Evolutionary conservation across 2,888 invertebrate species (phyloP), one percentile per base, ranked within the genome.

Genomic region (Drosophila sordidula): DNA sequence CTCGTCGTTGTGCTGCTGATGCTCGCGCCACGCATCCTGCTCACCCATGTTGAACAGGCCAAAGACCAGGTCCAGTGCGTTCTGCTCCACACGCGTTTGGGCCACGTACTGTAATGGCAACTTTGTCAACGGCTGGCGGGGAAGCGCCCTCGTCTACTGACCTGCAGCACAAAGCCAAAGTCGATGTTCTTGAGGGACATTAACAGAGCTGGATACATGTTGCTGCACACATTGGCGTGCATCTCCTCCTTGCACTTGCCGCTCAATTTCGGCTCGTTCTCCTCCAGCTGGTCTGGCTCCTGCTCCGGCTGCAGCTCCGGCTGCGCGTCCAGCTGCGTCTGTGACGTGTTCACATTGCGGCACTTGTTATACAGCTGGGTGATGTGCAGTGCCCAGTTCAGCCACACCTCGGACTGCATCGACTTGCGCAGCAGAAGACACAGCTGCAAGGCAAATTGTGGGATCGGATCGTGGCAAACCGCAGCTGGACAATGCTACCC

Each of bases 131-230:
- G 12, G 4, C 6, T 9, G 14, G 3, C 14, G 1, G 0, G 8
- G 2, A 2, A 2, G n/a, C 6, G 6, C 1, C 0, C 0, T 1
- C 1, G 0, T 0, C 2, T 26, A 12, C 26, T 8, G 18, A 95
- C 95, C 93, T 97, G 96, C 25, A 97, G 93, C 66, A 97, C 93
- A 90, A 94, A 94, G 0, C 95, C 95, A 50, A 96, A 93, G 4
- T 96, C 95, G 26, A 97, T 93, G 74, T 95, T 94, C 90, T 95
- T 95, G 14, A 95, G 93, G 52, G 95, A 95, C 80, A 95, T 94
- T 41, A 96, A 92, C 52, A 96, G 93, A 58, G 93, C 94, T 0
- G 97, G 96, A 87, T 95, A 96, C 12, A 96, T 95, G 87, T 97
- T 97, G 83, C 95, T 95, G 90, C 95, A 96, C 32, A 96, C 90